A percentile compares a stretch with the other conserved stretches of the same genome.
These are phyloP conservation scores for Bambusicola thoracicus DNA, from an alignment of 2,113 vertebrate genomes.

Conservation along the genomic window DNA sequence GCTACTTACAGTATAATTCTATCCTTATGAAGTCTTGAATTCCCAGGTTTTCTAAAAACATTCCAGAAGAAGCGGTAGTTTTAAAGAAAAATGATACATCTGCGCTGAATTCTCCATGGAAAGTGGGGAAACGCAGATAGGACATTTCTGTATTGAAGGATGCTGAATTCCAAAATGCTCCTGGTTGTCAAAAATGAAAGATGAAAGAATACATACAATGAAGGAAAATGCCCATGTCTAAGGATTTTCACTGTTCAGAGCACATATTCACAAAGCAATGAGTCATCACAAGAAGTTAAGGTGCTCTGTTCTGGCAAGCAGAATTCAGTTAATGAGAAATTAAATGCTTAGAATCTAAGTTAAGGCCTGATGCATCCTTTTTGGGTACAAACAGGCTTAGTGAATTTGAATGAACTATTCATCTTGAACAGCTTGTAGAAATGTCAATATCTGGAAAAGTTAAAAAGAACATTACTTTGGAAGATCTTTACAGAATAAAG, in stretches of 20 bases:
- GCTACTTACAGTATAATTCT: constrained; percentile 91
- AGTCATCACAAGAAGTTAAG: not conserved
- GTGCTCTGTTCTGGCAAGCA: not conserved
- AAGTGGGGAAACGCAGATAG: constrained; percentile 97
- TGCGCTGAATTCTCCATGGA: constrained; percentile 92
- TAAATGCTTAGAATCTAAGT: not conserved
- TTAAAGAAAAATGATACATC: constrained; percentile 98
- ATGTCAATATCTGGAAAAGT: not conserved
- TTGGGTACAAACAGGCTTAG: not conserved
- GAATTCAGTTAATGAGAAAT: not conserved
- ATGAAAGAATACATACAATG: not conserved
- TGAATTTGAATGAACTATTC: not conserved
- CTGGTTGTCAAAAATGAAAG: constrained; percentile 72
- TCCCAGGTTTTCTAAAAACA: constrained; percentile 96
- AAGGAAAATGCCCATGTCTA: not conserved
- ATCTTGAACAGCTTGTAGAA: not conserved
- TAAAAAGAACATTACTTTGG: not conserved
- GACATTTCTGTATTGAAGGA: constrained; percentile 93
- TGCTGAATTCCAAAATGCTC: constrained; percentile 94
- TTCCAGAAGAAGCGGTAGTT: constrained; percentile 89
- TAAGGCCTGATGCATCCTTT: not conserved
- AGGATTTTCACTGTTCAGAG: not conserved
- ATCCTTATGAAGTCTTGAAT: constrained; percentile 97
- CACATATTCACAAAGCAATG: not conserved
- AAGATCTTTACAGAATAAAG: not conserved